These are phyloP conservation scores for Xanthorhoe spadicearia DNA, from an alignment of 2,888 invertebrate species.

Conservation along the genomic window DNA sequence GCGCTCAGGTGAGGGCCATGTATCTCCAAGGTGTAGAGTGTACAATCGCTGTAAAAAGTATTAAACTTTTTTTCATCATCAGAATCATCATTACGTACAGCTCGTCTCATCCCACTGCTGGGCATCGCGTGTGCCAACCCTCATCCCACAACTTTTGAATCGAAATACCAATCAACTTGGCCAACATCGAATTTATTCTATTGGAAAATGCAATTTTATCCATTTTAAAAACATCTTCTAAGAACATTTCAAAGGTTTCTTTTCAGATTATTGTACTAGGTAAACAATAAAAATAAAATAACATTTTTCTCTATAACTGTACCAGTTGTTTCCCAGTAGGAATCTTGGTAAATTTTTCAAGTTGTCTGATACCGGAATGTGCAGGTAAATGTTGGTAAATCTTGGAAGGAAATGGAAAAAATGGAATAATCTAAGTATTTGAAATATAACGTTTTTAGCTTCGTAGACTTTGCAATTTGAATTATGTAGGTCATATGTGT, in stretches of 20 bases:
- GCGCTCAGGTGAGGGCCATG: constrained; percentile 47
- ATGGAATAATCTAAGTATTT: not conserved
- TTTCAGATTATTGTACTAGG: not conserved
- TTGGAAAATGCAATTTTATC: no score
- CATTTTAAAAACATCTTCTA: no score
- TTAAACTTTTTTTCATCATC: no score
- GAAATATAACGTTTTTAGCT: not conserved
- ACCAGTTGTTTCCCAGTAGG: constrained; percentile 26
- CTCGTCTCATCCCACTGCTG: no score
- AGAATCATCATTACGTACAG: no score
- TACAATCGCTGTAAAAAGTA: constrained; percentile 22
- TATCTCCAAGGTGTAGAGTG: constrained; percentile 29
- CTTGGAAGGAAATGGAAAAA: constrained; percentile 7
- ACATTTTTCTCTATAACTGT: constrained; percentile 17
- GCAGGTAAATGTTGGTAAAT: constrained; percentile 10
- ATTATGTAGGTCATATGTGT: not conserved
- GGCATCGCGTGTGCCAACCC: no score
- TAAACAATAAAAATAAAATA: no score
- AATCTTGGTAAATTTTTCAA: constrained; percentile 38
- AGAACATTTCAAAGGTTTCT: not conserved
- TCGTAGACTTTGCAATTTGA: no score
- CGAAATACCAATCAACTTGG: no score
- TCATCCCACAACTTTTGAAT: no score
- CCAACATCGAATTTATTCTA: no score
- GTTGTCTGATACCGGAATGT: constrained; percentile 25